Percentiles rank a stretch among this genome's conserved stretches.
Conservation (phyloP, 1,140 invertebrate genomes). For the Olivierus martensii region DNA sequence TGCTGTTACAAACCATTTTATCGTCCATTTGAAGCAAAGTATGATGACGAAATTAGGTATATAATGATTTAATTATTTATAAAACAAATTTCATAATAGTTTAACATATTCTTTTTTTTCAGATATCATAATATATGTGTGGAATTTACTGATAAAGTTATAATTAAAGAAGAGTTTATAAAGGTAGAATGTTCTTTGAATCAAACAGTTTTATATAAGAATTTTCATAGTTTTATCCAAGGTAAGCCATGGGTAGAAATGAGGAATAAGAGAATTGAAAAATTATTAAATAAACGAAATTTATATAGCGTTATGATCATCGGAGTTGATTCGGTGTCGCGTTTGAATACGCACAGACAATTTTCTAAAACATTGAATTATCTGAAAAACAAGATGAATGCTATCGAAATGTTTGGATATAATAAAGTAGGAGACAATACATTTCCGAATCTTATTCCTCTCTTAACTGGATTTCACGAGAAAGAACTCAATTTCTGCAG, state of each 20-base stretch:
- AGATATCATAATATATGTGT: background rate
- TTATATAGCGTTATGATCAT: conserved; percentile 32
- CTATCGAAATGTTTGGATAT: conserved; percentile 31
- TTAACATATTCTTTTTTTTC: background rate
- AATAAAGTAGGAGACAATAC: conserved; percentile 36
- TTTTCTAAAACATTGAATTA: conserved; percentile 36
- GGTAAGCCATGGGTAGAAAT: conserved; percentile 6
- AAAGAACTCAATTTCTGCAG: conserved; percentile 7
- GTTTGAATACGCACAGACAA: conserved; percentile 41
- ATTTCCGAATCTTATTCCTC: conserved; percentile 32
- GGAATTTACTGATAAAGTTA: background rate
- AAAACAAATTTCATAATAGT: no score
- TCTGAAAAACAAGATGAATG: conserved; percentile 27
- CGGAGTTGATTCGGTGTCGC: conserved; percentile 42
- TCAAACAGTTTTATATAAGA: conserved; percentile 2
- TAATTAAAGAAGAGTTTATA: conserved; percentile 10
- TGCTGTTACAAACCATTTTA: no score
- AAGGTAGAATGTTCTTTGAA: conserved; percentile 1
- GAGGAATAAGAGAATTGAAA: background rate
- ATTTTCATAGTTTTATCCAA: conserved; percentile 14
- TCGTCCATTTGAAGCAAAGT: no score
- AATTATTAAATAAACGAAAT: background rate
- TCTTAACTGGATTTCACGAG: conserved; percentile 26
- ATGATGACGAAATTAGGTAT: no score
- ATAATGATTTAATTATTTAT: no score